Percentiles rank a stretch among this genome's conserved stretches.
Evolutionary conservation across 1,140 invertebrate species (phyloP).

Genomic region (Sycophaga agraensis): DNA sequence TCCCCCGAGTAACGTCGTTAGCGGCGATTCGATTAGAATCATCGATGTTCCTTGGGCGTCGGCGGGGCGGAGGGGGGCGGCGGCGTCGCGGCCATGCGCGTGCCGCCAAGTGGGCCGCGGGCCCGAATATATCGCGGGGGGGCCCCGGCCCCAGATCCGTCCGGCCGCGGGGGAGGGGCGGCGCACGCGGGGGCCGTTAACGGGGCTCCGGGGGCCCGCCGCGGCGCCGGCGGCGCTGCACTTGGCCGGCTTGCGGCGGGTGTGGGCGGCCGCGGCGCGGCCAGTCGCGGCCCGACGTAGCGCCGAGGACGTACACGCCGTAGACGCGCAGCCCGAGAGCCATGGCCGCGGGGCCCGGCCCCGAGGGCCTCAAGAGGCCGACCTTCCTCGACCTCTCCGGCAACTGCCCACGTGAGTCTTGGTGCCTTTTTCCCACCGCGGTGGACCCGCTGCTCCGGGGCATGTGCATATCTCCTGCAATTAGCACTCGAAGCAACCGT

Average conservation of each 20-base stretch:
- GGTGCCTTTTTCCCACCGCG: background rate
- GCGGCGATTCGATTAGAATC: too few relatives aligned
- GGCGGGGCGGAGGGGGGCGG: too few relatives aligned
- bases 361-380: constrained; percentile 42
- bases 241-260: constrained; percentile 12
- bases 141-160: background rate
- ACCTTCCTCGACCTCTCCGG: constrained; percentile 49
- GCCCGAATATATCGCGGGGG: background rate
- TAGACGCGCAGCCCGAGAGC: background rate
- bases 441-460: too few relatives aligned
- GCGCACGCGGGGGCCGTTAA: constrained; percentile 1
- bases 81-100: too few relatives aligned
- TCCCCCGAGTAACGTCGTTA: too few relatives aligned
- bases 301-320: background rate
- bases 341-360: constrained; percentile 33
- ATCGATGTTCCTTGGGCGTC: too few relatives aligned
- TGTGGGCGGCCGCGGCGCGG: background rate
- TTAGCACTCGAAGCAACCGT: too few relatives aligned
- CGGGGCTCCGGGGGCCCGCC: constrained; percentile 6
- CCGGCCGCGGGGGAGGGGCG: background rate
- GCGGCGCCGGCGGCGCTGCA: constrained; percentile 1
- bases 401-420: constrained; percentile 36
- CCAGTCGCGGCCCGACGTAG: background rate
- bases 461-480: too few relatives aligned
- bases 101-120: too few relatives aligned